phyloP scores from a whole-genome alignment of 2,113 vertebrate genomes.

The Pomatostomus ruficeps region DNA sequence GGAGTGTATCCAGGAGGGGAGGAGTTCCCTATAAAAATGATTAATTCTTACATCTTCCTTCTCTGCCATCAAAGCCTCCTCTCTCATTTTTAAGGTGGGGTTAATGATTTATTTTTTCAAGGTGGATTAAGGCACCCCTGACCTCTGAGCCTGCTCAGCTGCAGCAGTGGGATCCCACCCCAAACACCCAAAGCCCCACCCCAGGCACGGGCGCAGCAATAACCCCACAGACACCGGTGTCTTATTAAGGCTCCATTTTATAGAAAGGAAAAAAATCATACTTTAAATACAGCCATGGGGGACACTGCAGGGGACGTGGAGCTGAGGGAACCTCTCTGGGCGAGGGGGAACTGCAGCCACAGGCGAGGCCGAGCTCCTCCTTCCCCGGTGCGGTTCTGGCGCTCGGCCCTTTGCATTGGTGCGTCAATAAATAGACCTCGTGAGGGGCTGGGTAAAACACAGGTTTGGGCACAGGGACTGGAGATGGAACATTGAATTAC shows the following conservation, averaged over 20 bases:
- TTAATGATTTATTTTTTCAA: not conserved
- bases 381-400: not conserved
- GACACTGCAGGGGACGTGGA: not conserved
- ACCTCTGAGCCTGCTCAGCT: fast-evolving
- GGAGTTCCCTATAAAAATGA: not conserved
- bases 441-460: not conserved
- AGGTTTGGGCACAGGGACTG: not conserved
- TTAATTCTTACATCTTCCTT: not conserved
- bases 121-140: not conserved
- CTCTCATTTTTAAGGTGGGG: not conserved
- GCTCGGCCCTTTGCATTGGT: not conserved
- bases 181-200: not conserved
- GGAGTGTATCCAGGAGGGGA: not conserved
- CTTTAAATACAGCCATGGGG: conserved; percentile 24
- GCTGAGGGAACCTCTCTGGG: conserved; percentile 1
- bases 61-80: not conserved
- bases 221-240: not conserved
- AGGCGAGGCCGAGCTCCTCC: not conserved
- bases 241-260: conserved; percentile 61
- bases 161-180: not conserved
- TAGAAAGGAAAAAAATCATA: conserved; percentile 21
- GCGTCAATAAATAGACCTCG: not conserved
- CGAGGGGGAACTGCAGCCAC: not conserved
- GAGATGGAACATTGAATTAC: not conserved
- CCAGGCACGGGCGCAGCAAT: fast-evolving